Evolutionary conservation across 2,113 vertebrate genomes (phyloP).

Genomic region (Podarcis cretensis): DNA sequence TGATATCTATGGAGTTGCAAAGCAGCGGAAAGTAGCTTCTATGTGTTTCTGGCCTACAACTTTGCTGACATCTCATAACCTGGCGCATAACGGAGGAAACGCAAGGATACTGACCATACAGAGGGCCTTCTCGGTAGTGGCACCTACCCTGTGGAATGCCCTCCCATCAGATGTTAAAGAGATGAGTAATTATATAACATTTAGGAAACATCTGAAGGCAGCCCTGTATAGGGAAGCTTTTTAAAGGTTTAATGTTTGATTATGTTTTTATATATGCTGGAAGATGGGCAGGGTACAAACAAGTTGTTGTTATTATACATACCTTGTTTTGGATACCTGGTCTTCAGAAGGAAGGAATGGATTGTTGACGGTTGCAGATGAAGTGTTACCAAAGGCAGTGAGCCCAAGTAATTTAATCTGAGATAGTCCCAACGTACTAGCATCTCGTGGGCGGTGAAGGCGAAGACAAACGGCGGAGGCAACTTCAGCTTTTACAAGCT

Average conservation of each 20-base stretch:
- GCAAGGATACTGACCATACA: too few species aligned
- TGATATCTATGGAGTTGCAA: too few species aligned
- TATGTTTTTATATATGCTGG: not conserved
- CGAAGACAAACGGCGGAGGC: slow-evolving; percentile 96
- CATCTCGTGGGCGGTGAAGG: slow-evolving; percentile 94
- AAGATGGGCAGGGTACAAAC: too few species aligned
- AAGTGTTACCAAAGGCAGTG: slow-evolving; percentile 96
- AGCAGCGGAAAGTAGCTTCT: not conserved
- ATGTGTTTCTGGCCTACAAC: not conserved
- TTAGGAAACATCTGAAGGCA: too few species aligned
- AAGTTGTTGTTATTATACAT: slow-evolving; percentile 1
- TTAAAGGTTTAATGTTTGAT: too few species aligned
- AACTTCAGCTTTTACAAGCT: slow-evolving; percentile 97
- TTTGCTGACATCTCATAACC: not conserved
- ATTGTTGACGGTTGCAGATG: slow-evolving; percentile 97
- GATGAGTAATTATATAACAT: too few species aligned
- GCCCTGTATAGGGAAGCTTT: too few species aligned
- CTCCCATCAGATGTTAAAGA: too few species aligned
- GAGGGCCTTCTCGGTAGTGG: not conserved
- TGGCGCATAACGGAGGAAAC: not conserved
- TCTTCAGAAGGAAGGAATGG: slow-evolving; percentile 98
- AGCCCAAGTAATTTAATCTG: slow-evolving; percentile 97
- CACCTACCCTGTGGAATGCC: too few species aligned
- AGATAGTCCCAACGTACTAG: slow-evolving; percentile 94
- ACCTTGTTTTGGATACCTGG: slow-evolving; percentile 99